Evolutionary conservation across 53 echinoderm and acorn worm genomes (phyloP), one percentile per base, ranked within the genome.

Genomic region (Crossaster papposus): DNA sequence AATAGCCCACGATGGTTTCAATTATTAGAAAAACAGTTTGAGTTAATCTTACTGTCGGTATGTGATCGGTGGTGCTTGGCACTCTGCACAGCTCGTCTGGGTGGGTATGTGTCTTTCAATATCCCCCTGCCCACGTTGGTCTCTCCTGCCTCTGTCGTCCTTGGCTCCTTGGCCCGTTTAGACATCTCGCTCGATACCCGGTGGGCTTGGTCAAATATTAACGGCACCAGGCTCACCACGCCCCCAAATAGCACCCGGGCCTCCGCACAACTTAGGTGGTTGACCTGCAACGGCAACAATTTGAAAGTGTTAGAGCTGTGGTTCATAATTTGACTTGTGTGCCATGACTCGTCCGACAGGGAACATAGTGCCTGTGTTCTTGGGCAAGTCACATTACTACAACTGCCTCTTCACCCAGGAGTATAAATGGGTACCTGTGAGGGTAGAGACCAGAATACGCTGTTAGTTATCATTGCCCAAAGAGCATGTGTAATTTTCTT

Each of bases 211-310:
- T 97, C 97, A 83, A 97, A 94, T 4, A 94, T 79, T 1, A 95
- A 82, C 7, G 97, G 97, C 12, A 97, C 81, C 2, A 97, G 90
- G 83, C 97, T 97, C 38, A 97, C 97, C 44, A 91, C 93, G 0
- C 97, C 97, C 18, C 97, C 97, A 83, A 92, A 97, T 26, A 93
- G 90, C 30, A 95, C 91, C 17, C 98, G 91, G 26, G 98, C 98
- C 70, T 96, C 98, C 8, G 90, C 94, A 82, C 98, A 98, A 77
- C 98, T 98, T 68, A 98, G 91, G 87, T 98, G 98, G 77, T 98
- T 98, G 30, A 94, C 93, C 98, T 98, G 71, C 26, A 68, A 68
- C 68, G 28, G 11, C n/a, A 44, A 44, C 44, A 44, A 1, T 14
- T 15, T 55, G 12, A 58, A 20, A 17, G 58, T 58, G 44, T 5